Base-by-base conservation (phyloP, 64 coral and sea anemone species). In the Platygyra sinensis region DNA sequence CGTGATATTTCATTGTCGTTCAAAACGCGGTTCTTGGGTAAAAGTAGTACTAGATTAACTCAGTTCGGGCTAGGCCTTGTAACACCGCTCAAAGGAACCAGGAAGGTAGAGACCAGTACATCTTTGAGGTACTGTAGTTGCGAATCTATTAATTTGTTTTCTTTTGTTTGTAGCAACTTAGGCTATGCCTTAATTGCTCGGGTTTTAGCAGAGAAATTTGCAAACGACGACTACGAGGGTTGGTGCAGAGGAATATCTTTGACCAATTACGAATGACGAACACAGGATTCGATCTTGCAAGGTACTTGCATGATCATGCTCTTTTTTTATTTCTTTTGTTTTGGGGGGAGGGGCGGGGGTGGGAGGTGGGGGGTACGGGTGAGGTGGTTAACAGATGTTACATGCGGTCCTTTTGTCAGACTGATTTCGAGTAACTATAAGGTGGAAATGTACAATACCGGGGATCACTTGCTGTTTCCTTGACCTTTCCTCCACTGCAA, bases 181-280 rank as follows among this genome's bases (percentile, higher is more conserved):
- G 96, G 91, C 30, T 99, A 95, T 79, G 90, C 96, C 19, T 71
- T 99, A 12, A 71, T 99, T 28, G 78, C 91, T 3, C 87, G 91
- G 6, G 62, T 95, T 22, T 72, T 99, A 57, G 91, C 87, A n/a
- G 79, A 90, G 72, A 91, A 87, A 75, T 99, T 99, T 91, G 88
- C 90, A 25, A 64, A 36, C 24, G 62, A 33, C n/a, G 76, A 89
- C 71, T 99, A 93, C 64, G 91, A 95, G 78, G 38, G 90, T 5
- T 99, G 97, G 90, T 99, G 20, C 39, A 76, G 3, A 36, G 75
- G 10, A 93, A 99, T 59, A 78, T 99, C 19, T 90, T 99, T 13
- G 74, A 79, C 27, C 96, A 93, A 22, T 69, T 98, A 3, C 62
- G 87, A 57, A 98, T 98, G 96, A 93, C 33, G 8, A 90, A 95